These are phyloP conservation scores for Masticophis lateralis DNA, from an alignment of 2,797 vertebrate genomes.

Conservation along the genomic window DNA sequence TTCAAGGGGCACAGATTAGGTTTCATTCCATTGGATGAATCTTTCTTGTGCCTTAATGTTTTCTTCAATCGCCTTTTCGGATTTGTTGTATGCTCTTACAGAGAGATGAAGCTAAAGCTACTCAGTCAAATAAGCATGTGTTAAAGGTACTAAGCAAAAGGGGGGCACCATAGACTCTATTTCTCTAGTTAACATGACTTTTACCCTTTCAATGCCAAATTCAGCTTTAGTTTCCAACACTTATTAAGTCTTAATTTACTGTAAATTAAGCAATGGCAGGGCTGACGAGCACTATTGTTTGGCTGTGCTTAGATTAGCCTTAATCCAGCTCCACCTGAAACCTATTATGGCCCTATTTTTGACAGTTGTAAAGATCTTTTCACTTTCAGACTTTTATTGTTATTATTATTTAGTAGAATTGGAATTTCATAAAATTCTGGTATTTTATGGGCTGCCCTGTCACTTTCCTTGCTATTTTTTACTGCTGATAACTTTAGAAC, in stretches of 20 bases:
- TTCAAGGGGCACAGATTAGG: neutral
- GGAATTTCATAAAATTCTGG: neutral
- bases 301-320: neutral
- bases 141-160: neutral
- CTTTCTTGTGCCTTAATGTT: neutral
- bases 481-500: neutral
- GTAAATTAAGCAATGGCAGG: neutral
- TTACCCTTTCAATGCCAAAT: neutral
- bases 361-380: neutral
- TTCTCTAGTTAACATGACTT: neutral
- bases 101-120: neutral
- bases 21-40: neutral
- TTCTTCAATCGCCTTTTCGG: neutral
- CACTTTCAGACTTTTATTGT: neutral
- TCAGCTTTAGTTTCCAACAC: neutral
- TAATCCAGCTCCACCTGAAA: neutral
- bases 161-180: neutral
- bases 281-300: neutral
- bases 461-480: neutral
- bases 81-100: neutral
- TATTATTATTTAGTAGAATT: neutral
- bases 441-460: neutral
- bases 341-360: neutral
- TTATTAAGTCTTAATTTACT: neutral
- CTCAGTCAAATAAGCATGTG: neutral